Conservation (phyloP, 2,113 vertebrate genomes). For the Corvus hawaiiensis region DNA sequence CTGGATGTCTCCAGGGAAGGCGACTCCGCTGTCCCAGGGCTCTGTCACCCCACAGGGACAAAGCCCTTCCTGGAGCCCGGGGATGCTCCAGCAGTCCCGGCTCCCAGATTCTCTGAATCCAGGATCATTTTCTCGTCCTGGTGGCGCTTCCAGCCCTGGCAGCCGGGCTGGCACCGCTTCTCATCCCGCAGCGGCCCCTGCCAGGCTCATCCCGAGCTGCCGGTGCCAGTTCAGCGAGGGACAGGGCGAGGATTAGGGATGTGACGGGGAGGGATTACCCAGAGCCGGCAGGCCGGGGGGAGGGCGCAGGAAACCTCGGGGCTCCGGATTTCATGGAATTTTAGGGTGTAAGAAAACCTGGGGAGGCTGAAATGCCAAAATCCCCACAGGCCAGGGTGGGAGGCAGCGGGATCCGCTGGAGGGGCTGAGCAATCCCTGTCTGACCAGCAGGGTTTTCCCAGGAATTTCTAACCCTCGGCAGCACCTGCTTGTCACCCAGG, state of each 20-base stretch:
- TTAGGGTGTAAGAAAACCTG: neutral
- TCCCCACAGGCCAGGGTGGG: neutral
- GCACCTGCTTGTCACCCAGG: neutral
- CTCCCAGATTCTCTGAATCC: neutral
- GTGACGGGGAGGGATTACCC: neutral
- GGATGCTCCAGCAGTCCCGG: neutral
- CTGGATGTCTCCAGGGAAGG: neutral
- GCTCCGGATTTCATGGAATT: neutral
- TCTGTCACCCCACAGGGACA: neutral
- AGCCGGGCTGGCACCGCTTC: neutral
- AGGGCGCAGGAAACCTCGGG: neutral
- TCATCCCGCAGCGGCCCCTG: fast-evolving
- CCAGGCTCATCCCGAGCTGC: fast-evolving
- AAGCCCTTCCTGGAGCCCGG: fast-evolving
- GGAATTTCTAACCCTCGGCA: neutral
- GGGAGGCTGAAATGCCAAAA: neutral
- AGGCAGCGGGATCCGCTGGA: fast-evolving
- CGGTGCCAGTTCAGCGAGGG: neutral
- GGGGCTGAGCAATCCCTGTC: neutral
- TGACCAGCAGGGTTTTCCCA: neutral
- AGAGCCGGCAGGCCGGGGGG: neutral
- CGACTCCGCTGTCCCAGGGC: neutral
- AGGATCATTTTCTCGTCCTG: fast-evolving
- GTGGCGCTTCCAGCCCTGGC: neutral
- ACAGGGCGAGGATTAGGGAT: neutral